Evolutionary conservation across 2,888 invertebrate genomes (phyloP).

Genomic region (Aleiodes leptofemur): DNA sequence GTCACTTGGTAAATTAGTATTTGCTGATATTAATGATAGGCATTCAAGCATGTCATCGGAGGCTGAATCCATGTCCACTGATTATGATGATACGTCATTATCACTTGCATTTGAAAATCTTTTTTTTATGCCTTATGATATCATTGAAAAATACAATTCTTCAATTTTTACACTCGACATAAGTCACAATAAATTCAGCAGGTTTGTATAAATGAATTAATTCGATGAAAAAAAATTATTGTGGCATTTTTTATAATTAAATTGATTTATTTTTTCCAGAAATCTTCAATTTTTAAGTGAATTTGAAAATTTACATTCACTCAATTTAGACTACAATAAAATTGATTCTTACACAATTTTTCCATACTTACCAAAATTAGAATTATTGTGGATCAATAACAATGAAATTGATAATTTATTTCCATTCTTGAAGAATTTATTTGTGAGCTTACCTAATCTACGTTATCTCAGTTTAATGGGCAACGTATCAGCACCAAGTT

Average conservation of each 20-base stretch:
- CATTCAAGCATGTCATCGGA: constrained; percentile 57
- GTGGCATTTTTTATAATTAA: background rate
- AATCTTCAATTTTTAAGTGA: constrained; percentile 84
- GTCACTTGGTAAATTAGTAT: constrained; percentile 70
- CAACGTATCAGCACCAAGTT: constrained; percentile 87
- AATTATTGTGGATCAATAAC: constrained; percentile 84
- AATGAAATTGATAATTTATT: constrained; percentile 80
- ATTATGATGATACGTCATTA: constrained; percentile 61
- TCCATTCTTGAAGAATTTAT: constrained; percentile 84
- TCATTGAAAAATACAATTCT: constrained; percentile 67
- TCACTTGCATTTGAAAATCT: constrained; percentile 70
- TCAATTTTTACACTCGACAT: constrained; percentile 67
- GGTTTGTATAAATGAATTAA: constrained; percentile 55
- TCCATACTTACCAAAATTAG: constrained; percentile 84
- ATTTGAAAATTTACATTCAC: constrained; percentile 84
- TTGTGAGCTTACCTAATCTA: constrained; percentile 84
- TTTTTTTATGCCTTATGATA: constrained; percentile 70
- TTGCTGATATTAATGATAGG: constrained; percentile 68
- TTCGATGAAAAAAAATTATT: background rate
- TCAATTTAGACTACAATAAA: constrained; percentile 89
- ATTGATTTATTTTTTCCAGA: constrained; percentile 72
- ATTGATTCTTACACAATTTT: constrained; percentile 83
- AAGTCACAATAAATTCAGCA: constrained; percentile 71
- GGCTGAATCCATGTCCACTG: constrained; percentile 55
- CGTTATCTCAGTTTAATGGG: constrained; percentile 90